Evolutionary conservation across 2,113 vertebrate genomes (phyloP).

Genomic region (Natator depressus): DNA sequence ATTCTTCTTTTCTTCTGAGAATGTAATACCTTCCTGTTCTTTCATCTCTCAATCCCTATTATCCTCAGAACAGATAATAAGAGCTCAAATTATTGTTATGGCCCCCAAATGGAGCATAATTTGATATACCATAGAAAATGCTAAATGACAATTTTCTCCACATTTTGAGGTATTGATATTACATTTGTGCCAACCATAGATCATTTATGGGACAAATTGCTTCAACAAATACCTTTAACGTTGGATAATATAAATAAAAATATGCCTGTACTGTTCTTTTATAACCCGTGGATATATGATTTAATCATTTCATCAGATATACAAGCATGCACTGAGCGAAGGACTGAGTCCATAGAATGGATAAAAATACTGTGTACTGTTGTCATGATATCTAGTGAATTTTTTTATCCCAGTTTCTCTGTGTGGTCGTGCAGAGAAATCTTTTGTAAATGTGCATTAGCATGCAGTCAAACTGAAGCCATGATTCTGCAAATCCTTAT

Average conservation of each 20-base stretch:
- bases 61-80: not conserved
- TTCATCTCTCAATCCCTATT: not conserved
- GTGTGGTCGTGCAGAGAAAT: not conserved
- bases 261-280: not conserved
- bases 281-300: not conserved
- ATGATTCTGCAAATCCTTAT: not conserved
- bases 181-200: not conserved
- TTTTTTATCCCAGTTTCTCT: not conserved
- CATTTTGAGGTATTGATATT: not conserved
- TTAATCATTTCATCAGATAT: conserved; percentile 4
- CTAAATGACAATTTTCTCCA: conserved; percentile 1
- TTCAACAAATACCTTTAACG: conserved; percentile 35
- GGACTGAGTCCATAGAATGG: not conserved
- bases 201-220: not conserved
- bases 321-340: not conserved
- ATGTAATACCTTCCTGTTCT: not conserved
- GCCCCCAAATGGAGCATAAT: conserved; percentile 1
- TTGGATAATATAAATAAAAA: conserved; percentile 1
- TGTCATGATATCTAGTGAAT: not conserved
- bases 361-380: not conserved
- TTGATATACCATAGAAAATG: not conserved
- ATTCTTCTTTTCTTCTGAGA: not conserved
- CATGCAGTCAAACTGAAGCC: not conserved
- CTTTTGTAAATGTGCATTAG: not conserved
- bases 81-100: conserved; percentile 19